Evolutionary conservation across 2,888 invertebrate genomes (phyloP).

Genomic region (Dryobota labecula): DNA sequence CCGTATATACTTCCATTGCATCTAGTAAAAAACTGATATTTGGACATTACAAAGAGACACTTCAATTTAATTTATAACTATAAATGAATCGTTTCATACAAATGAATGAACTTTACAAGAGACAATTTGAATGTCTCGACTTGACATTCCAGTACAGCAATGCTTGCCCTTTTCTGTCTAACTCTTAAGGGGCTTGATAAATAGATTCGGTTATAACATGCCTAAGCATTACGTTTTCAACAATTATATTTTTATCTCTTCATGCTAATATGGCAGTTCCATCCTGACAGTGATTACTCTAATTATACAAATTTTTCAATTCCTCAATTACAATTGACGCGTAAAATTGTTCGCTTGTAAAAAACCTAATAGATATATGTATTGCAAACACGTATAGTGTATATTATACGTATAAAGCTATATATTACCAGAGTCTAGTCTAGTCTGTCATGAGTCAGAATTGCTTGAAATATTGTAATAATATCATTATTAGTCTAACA

Average conservation of each 20-base stretch:
- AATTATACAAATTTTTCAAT: slow-evolving; percentile 13
- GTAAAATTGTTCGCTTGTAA: slow-evolving; percentile 40
- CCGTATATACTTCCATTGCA: too few relatives aligned
- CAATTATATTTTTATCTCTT: slow-evolving; percentile 4
- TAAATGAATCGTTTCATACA: slow-evolving; percentile 1
- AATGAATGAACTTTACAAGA: neutral
- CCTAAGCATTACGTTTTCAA: neutral
- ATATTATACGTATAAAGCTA: slow-evolving; percentile 25
- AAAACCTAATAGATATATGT: slow-evolving; percentile 47
- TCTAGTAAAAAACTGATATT: too few relatives aligned
- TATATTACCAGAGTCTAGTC: slow-evolving; percentile 44
- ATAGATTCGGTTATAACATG: neutral
- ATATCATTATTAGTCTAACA: slow-evolving; percentile 41
- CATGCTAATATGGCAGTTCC: slow-evolving; percentile 33
- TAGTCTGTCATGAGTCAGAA: slow-evolving; percentile 64
- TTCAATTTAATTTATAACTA: too few relatives aligned
- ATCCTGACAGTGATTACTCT: slow-evolving; percentile 22
- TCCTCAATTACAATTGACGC: slow-evolving; percentile 31
- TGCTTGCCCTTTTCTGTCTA: slow-evolving; percentile 3
- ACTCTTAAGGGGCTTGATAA: neutral
- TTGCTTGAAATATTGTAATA: slow-evolving; percentile 35
- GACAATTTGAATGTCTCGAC: slow-evolving; percentile 2
- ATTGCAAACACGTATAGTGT: slow-evolving; percentile 21
- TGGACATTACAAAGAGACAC: too few relatives aligned
- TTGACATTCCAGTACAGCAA: slow-evolving; percentile 14